A percentile compares a stretch with the other conserved stretches of the same genome.
Conservation (phyloP, 2,113 vertebrate species). For the Hydrolagus affinis region DNA sequence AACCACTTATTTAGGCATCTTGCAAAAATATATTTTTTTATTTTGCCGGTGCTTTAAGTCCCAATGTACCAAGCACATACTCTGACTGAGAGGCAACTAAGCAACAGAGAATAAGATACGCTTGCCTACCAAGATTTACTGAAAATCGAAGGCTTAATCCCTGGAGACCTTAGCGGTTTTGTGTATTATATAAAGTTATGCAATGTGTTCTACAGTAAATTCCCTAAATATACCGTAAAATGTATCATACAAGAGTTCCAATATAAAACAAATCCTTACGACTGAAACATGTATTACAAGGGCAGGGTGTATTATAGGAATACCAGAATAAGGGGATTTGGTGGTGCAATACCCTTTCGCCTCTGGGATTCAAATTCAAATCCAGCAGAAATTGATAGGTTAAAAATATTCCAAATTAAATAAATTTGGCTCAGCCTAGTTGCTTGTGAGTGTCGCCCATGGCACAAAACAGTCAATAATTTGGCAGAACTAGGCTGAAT, state of each 20-base stretch:
- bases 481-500: background rate
- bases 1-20: too few species aligned
- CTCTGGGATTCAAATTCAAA: background rate
- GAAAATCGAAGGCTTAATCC: too few species aligned
- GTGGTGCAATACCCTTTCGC: background rate
- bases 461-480: background rate
- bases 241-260: background rate
- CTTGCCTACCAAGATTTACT: too few species aligned
- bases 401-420: background rate
- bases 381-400: background rate
- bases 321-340: background rate
- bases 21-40: too few species aligned
- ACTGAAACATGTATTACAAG: background rate
- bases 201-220: too few species aligned
- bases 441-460: background rate
- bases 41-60: too few species aligned
- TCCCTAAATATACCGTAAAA: too few species aligned
- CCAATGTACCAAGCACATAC: too few species aligned
- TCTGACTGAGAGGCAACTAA: too few species aligned
- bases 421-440: background rate
- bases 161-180: too few species aligned
- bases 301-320: background rate
- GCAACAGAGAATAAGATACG: too few species aligned
- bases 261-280: background rate
- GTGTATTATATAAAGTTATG: too few species aligned